phyloP scores from a whole-genome alignment of 2,888 invertebrate genomes.

The Drosophila gaucha region DNA sequence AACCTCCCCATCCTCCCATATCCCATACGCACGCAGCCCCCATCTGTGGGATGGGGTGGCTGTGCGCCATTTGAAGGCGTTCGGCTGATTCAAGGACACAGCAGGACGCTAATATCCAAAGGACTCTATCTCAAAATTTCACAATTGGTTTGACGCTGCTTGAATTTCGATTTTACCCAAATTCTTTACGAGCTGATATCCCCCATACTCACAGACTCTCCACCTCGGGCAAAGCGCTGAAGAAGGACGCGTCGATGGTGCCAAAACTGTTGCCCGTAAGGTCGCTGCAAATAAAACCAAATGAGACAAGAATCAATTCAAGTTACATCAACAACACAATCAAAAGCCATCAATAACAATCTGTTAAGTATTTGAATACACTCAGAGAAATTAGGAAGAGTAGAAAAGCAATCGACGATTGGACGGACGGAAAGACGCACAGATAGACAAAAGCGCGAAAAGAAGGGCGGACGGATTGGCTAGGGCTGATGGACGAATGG shows the following conservation, averaged over 20 bases:
- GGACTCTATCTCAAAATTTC: constrained; percentile 26
- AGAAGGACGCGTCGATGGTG: constrained; percentile 76
- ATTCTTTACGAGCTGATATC: not conserved
- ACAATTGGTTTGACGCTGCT: constrained; percentile 28
- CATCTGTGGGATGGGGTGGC: constrained; percentile 32
- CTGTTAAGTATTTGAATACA: not conserved
- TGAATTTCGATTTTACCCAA: constrained; percentile 51
- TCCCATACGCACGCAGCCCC: not conserved
- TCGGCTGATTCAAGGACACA: constrained; percentile 53
- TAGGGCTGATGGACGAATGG: too few species aligned
- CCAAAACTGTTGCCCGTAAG: constrained; percentile 85
- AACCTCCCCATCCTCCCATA: not conserved
- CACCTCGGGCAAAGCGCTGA: constrained; percentile 79
- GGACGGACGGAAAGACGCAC: too few species aligned
- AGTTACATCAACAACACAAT: not conserved
- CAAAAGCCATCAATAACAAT: not conserved
- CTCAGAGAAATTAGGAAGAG: not conserved
- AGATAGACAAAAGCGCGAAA: too few species aligned
- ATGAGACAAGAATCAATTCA: constrained; percentile 5
- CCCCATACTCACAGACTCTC: constrained; percentile 85
- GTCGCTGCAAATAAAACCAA: constrained; percentile 79
- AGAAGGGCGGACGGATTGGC: too few species aligned
- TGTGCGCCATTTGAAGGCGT: constrained; percentile 54
- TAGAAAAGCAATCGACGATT: too few species aligned
- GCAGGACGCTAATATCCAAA: constrained; percentile 51